phyloP scores from a whole-genome alignment of 2,797 vertebrate species.

The Sardinella longiceps region DNA sequence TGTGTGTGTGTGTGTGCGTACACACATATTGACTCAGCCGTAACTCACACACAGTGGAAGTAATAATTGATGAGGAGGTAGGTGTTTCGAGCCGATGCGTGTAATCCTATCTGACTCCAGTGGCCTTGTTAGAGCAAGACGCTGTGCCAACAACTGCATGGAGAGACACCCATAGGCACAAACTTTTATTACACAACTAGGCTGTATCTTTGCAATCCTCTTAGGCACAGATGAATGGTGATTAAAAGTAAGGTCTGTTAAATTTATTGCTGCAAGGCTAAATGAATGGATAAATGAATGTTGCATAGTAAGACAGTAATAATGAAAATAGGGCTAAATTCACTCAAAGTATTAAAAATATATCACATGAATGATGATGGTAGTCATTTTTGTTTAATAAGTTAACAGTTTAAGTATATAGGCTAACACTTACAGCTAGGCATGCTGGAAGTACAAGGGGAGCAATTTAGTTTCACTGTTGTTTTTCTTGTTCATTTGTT shows the following conservation, averaged over 20 bases:
- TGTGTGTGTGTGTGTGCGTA: neutral
- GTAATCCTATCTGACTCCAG: constrained; percentile 64
- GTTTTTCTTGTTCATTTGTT: neutral
- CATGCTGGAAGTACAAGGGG: neutral
- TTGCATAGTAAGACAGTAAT: no score
- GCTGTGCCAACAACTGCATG: neutral
- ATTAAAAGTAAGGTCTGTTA: neutral
- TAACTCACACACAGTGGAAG: constrained; percentile 29
- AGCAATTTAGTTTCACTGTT: neutral
- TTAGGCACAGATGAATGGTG: neutral
- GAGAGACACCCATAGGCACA: neutral
- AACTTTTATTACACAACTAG: neutral
- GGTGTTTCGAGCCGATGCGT: constrained; percentile 63
- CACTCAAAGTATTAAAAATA: no score
- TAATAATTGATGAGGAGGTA: constrained; percentile 72
- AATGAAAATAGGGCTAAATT: no score
- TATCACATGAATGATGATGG: neutral
- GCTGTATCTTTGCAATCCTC: neutral
- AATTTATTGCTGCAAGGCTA: neutral
- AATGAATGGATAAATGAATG: no score
- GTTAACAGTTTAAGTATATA: no score
- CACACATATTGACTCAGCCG: neutral
- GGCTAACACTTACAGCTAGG: no score
- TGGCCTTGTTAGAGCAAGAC: constrained; percentile 20
- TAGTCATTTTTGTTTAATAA: no score